Evolutionary conservation across 2,888 invertebrate genomes (phyloP), one percentile per base, ranked within the genome.

Genomic region (Vanessa cardui): DNA sequence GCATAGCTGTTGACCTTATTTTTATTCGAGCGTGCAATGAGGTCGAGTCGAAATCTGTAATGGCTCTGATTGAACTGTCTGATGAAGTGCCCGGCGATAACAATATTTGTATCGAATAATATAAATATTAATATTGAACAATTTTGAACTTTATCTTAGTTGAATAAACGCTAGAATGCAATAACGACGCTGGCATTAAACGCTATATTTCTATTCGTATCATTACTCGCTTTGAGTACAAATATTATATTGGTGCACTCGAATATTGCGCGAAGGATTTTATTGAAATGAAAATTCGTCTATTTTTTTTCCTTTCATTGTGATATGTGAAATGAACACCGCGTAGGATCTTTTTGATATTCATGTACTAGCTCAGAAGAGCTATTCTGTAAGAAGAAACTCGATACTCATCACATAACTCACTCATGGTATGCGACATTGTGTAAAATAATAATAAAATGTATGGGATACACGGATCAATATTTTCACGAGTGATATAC

Each of bases 1-100:
- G 39, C 44, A 63, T n/a, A 59, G 20, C 52, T 54, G 45, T 68
- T 68, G 62, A 62, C 70, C 68, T 46, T 70, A 70, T 70, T 70
- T 62, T 58, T 60, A 70, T 62, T 62, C 59, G 47, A 62, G 58
- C 65, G 58, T 66, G 47, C 52, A 66, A 59, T 52, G 46, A 64
- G 70, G 64, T 70, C 62, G 54, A 56, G 58, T 46, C 50, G 58
- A 64, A 70, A 65, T 47, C 62, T 54, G 58, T 68, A 62, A 68
- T 69, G 52, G 44, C 56, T 63, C 52, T 59, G 59, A 63, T 69
- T 60, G 54, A 62, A 59, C 45, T 65, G 65, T 69, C 69, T 52
- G 39, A 58, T 66, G 58, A 58, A 66, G 61, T 39, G 54, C 46
- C 21, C 12, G 21, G 45, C 21, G 59, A 45, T 59, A 59, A 20